Conservation (phyloP, 2,797 vertebrate species). For the Crocodylus rhombifer region DNA sequence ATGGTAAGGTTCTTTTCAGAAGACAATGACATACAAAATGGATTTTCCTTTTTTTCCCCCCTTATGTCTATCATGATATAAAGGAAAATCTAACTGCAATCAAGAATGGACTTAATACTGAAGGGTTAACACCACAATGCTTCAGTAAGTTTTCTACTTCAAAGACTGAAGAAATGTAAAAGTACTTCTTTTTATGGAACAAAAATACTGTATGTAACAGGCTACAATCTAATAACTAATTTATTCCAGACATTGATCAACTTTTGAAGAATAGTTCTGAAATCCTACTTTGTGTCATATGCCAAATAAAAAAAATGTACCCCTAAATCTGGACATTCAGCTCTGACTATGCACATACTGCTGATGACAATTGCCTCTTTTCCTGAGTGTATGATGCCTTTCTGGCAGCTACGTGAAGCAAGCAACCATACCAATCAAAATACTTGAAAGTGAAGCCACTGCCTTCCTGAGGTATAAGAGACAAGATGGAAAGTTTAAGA, state of each 20-base stretch:
- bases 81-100: background rate
- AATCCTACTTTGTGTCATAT: background rate
- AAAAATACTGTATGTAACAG: background rate
- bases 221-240: background rate
- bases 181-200: background rate
- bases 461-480: accelerated
- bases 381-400: background rate
- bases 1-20: background rate
- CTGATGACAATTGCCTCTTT: background rate
- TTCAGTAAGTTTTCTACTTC: background rate
- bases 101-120: background rate
- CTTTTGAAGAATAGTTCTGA: background rate
- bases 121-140: background rate
- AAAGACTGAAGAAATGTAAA: background rate
- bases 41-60: background rate
- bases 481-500: background rate
- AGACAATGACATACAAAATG: background rate
- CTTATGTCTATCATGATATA: background rate
- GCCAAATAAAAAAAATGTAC: background rate
- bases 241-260: background rate
- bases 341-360: background rate
- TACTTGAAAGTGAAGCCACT: background rate
- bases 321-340: background rate
- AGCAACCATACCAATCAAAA: background rate
- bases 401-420: background rate